phyloP scores from a whole-genome alignment of 2,113 vertebrate genomes.

The Grus americana region DNA sequence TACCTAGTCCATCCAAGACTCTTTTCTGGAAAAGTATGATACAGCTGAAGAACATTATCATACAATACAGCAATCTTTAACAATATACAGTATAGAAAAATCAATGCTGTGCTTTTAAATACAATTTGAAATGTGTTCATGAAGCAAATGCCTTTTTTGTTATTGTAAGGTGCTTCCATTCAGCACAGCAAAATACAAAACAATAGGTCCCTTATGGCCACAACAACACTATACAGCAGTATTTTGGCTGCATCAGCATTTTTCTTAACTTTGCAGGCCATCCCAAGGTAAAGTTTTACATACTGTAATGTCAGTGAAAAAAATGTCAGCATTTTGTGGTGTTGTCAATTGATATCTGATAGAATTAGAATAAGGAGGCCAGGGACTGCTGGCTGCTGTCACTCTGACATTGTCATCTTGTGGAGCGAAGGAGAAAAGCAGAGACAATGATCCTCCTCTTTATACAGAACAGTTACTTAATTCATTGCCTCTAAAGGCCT shows the following conservation, averaged over 20 bases:
- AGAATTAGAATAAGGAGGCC: not conserved
- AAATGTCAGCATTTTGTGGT: slow-evolving; percentile 29
- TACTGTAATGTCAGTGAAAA: slow-evolving; percentile 44
- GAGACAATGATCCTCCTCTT: not conserved
- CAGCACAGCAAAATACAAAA: not conserved
- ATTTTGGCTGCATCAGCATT: not conserved
- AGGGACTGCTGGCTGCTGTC: not conserved
- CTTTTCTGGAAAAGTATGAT: not conserved
- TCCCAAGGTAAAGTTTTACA: slow-evolving; percentile 33
- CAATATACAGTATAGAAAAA: not conserved
- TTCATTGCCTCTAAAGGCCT: not conserved
- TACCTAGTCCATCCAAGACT: not conserved
- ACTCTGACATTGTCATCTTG: not conserved
- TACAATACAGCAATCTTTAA: not conserved
- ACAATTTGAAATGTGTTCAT: not conserved
- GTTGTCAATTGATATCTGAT: not conserved
- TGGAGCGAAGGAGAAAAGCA: not conserved
- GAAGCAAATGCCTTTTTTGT: not conserved
- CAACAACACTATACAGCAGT: not conserved
- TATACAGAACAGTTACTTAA: not conserved
- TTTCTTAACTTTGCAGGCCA: not conserved
- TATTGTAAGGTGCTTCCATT: not conserved
- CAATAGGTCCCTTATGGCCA: not conserved
- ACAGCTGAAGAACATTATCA: not conserved
- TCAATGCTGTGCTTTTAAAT: not conserved